Evolutionary conservation across 1,140 invertebrate species (phyloP).

Genomic region (Rhizoglyphus robini): DNA sequence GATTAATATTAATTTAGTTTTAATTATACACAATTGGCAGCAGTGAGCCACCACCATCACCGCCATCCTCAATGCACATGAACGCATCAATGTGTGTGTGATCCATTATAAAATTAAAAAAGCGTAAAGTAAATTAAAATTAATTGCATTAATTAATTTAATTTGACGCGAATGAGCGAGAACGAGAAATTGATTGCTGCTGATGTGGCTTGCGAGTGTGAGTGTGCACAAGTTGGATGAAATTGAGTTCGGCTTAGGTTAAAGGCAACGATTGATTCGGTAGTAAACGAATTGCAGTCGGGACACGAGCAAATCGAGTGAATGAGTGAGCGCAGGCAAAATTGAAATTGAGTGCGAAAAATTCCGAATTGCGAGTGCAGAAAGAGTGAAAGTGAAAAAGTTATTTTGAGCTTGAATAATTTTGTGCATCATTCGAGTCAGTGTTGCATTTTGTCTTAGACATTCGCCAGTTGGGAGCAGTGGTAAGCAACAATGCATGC

Average conservation of each 20-base stretch:
- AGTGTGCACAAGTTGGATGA: background rate
- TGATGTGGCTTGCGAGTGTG: background rate
- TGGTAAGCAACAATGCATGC: background rate
- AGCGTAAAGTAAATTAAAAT: constrained; percentile 6
- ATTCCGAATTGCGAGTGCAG: background rate
- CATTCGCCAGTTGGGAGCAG: background rate
- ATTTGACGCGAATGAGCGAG: constrained; percentile 6
- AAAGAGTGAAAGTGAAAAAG: background rate
- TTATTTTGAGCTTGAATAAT: background rate
- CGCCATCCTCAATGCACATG: too few relatives aligned
- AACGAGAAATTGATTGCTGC: constrained; percentile 4
- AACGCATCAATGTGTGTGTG: too few relatives aligned
- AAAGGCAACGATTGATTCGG: background rate
- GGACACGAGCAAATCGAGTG: background rate
- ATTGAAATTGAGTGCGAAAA: constrained; percentile 8
- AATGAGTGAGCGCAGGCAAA: constrained; percentile 3
- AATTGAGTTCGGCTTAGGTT: too few relatives aligned
- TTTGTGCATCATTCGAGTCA: background rate
- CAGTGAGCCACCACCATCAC: too few relatives aligned
- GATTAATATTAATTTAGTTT: constrained; percentile 10
- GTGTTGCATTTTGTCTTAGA: too few relatives aligned
- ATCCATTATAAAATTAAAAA: background rate
- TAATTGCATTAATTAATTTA: constrained; percentile 12
- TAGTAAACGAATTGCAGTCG: background rate
- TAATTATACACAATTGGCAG: background rate